Conservation (phyloP, 2,888 invertebrate species). For the Phaedon cochleariae region DNA sequence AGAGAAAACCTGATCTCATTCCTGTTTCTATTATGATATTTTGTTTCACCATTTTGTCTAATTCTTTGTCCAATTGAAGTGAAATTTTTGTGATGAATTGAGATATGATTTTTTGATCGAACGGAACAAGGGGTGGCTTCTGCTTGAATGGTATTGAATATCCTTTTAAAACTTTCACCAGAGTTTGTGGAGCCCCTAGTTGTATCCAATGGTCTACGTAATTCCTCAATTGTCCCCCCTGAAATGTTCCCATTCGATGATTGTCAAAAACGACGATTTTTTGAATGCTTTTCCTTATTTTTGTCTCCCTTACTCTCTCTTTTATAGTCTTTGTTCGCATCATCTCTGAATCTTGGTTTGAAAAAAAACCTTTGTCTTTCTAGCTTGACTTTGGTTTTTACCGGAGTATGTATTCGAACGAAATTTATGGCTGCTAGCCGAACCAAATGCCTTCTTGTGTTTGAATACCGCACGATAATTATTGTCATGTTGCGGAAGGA, state of each 20-base stretch:
- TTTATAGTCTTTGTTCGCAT: too few species aligned
- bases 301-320: too few species aligned
- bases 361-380: too few species aligned
- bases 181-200: slow-evolving; percentile 12
- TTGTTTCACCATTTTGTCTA: background rate
- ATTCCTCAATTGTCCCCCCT: slow-evolving; percentile 11
- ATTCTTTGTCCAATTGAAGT: background rate
- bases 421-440: too few species aligned
- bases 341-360: too few species aligned
- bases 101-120: background rate
- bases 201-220: slow-evolving; percentile 17
- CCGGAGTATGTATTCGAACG: too few species aligned
- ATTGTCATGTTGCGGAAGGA: too few species aligned
- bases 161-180: slow-evolving; percentile 25
- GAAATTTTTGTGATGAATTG: background rate
- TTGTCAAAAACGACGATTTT: too few species aligned
- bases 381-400: too few species aligned
- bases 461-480: too few species aligned
- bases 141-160: slow-evolving; percentile 24
- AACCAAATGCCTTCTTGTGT: too few species aligned
- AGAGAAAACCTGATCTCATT: background rate
- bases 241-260: background rate
- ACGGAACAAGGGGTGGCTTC: slow-evolving; percentile 12
- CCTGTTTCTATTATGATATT: background rate
- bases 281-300: too few species aligned